Evolutionary conservation across 2,113 vertebrate genomes (phyloP), one percentile per base, ranked within the genome.

Genomic region (Leptosomus discolor): DNA sequence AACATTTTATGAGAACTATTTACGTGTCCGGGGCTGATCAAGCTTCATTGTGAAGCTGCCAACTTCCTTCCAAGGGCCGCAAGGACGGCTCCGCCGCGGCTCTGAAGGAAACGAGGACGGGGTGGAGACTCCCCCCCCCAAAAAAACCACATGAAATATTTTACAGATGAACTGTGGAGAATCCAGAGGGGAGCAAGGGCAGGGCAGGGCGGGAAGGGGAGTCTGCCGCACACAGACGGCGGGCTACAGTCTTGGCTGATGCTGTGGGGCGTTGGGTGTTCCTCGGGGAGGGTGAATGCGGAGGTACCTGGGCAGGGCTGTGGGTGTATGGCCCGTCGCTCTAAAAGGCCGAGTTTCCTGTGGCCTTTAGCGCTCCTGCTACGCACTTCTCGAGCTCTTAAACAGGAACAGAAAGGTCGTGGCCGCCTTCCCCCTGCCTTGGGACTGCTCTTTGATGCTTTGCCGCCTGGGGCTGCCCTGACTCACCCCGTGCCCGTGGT

Each of bases 341-440:
- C 3, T 4, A 0, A 27, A 74, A 41, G 45, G 69, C 19, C 74
- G 19, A 8, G 19, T 5, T 81, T 69, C 60, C 73, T 48, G 65
- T 78, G 60, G 48, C 89, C 70, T 77, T 89, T 63, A 75, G 6
- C 16, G 1, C 22, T 65, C 37, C 57, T 74, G 36, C 78, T 41
- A 0, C 8, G 45, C 21, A 9, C 46, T 32, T 77, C 29, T 67
- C 20, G 53, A 85, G 46, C 39, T 53, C 12, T 69, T 21, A 8
- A 10, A 39, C 1, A 73, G 64, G 29, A 50, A 8, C 16, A 67
- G 79, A 27, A 80, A 36, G 68, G 68, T 58, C 39, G 64, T 14
- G 6, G 0, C 16, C 0, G 0, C 30, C 48, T 65, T 51, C 3
- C 21, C 21, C 36, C 29, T 18, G 26, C 3, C 29, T 5, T 41